These are phyloP conservation scores for Pimephales promelas DNA, from an alignment of 2,113 vertebrate species.

Conservation along the genomic window DNA sequence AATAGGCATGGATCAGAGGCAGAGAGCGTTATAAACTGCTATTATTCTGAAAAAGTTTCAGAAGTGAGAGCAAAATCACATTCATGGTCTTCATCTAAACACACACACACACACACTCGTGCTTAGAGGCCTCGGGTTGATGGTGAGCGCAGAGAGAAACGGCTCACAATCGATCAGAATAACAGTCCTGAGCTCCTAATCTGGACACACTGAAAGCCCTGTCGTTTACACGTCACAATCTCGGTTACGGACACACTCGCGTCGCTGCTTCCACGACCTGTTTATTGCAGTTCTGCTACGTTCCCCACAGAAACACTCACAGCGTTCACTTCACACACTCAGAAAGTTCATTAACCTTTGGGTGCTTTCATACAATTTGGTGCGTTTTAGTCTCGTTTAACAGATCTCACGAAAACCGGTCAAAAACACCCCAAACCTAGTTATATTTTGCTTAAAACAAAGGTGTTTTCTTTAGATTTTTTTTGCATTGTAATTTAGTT, in stretches of 20 bases:
- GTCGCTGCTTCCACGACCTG: neutral
- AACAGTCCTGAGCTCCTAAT: constrained; percentile 75
- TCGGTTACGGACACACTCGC: constrained; percentile 19
- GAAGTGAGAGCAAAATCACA: constrained; percentile 32
- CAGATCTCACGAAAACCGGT: neutral
- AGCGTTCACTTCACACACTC: too few species aligned
- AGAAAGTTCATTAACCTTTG: neutral
- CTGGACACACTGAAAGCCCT: constrained; percentile 69
- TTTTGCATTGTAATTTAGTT: neutral
- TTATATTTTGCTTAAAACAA: neutral
- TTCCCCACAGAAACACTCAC: neutral
- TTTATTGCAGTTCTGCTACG: neutral
- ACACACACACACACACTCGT: constrained; percentile 36
- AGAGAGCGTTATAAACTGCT: constrained; percentile 50
- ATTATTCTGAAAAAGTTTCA: constrained; percentile 26
- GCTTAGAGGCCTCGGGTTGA: constrained; percentile 53
- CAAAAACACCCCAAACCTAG: neutral
- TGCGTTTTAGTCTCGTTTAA: neutral
- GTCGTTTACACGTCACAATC: constrained; percentile 54
- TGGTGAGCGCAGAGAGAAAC: constrained; percentile 56
- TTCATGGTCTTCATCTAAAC: constrained; percentile 29
- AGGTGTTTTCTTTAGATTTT: neutral
- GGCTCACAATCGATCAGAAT: constrained; percentile 21
- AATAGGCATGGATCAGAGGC: constrained; percentile 56
- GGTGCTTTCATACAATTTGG: neutral